Evolutionary conservation across 1,140 invertebrate species (phyloP), one percentile per base, ranked within the genome.

Genomic region (Aphidius ervi): DNA sequence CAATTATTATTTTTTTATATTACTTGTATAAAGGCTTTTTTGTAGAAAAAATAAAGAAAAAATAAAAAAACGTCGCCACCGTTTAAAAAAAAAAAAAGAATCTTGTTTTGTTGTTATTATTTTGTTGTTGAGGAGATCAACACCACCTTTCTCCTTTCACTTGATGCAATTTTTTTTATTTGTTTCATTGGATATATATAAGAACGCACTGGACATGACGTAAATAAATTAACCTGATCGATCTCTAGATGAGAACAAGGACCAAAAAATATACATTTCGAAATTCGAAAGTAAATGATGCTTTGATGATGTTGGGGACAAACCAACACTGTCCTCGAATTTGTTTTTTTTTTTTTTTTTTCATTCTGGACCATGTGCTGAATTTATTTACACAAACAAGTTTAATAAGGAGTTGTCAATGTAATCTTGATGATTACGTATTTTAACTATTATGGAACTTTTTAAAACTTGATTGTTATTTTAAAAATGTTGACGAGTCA

Each of bases 1-100:
- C 74, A 78, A 74, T 64, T 4, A 31, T 31, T 31, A 31, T 31
- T 31, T 74, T 78, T 76, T 78, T 79, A 58, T 76, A 31, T 31
- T 31, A 79, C 72, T 76, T 79, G 75, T 79, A 79, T 79, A 79
- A 79, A 79, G 76, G 77, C 76, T 79, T 78, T 74, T 79, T 78
- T 77, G 68, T 75, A 73, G 68, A 75, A 72, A 77, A 77, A 70
- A 63, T 67, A 73, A 69, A 69, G 23, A 31, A 75, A 68, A 65
- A 68, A 71, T 71, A 74, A 75, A 75, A 77, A 76, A 71, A 74
- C 74, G 72, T 78, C 77, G 74, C 77, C 77, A 79, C 78, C 77
- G 77, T 76, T 16, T 74, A 65, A 70, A 69, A 63, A 23, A 58
- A 64, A 45, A 54, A 46, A 16, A 50, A 3, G 4, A 31, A 31